Evolutionary conservation across 2,797 vertebrate genomes (phyloP), one percentile per base, ranked within the genome.

Genomic region (Gephyroberyx darwinii): DNA sequence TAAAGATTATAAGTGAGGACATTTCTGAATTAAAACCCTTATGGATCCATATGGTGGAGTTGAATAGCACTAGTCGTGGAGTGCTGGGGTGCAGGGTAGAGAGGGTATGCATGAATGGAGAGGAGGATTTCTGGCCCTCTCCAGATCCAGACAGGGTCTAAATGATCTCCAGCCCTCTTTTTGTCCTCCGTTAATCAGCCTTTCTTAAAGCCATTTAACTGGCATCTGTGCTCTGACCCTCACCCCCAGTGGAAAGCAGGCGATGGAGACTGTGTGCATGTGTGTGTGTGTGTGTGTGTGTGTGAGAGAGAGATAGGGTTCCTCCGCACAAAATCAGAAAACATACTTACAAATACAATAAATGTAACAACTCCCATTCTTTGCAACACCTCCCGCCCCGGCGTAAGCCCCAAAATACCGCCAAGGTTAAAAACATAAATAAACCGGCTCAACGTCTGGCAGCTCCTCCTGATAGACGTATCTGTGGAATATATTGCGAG

Each of bases 201-300:
- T 83, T 72, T 61, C 82, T 82, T 79, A 77, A 66, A 84, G 55
- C 58, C 0, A 26, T 71, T 78, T 70, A 65, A 81, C 37, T 71
- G 71, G 74, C 86, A 84, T 86, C 76, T 81, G 81, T 13, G 69
- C 71, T 77, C 67, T 81, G 81, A 89, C 83, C 83, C 85, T 79
- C 77, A 78, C 80, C 75, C 75, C 33, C 80, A 56, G 78, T 59
- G 60, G 67, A 77, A 82, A 80, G 45, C 81, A 84, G 70, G 63
- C 20, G 16, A 70, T n/a, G 63, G n/a, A 75, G 78, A 80, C 47
- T 58, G 69, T 51, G 64, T 54, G 67, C 78, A 66, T 70, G 64
- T 61, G 68, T 55, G 26, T 51, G 64, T 54, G 67, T 80, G 69
- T 70, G 64, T 51, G 64, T 54, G 67, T 80, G 69, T 70, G 64